A percentile compares a stretch with the other conserved stretches of the same genome.
Conservation (phyloP, 37 sponge, comb jelly and placozoan genomes). For the Lycopodina hypogea region DNA sequence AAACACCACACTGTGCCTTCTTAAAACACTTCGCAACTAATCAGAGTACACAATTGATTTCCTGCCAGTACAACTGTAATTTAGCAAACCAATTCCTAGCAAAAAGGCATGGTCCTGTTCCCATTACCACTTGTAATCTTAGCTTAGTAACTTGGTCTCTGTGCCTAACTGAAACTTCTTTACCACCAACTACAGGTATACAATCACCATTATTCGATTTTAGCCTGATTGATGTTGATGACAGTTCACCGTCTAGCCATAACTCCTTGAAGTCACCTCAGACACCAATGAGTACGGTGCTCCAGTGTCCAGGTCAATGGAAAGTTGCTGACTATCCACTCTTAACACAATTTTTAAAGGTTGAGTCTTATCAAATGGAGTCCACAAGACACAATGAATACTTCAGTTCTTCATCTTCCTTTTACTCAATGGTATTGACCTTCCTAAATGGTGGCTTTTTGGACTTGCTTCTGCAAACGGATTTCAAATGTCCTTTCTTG, state of each 20-base stretch:
- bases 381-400: no score
- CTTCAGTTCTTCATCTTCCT: no score
- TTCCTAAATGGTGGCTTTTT: neutral
- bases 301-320: slow-evolving; percentile 25
- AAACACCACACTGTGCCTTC: slow-evolving; percentile 4
- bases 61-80: slow-evolving; percentile 18
- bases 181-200: slow-evolving; percentile 12
- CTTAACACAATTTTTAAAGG: neutral
- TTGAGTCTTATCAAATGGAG: no score
- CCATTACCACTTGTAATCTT: slow-evolving; percentile 30
- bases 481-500: slow-evolving; percentile 38
- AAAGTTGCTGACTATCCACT: neutral
- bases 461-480: slow-evolving; percentile 14
- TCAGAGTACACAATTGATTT: slow-evolving; percentile 2
- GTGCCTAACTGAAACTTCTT: slow-evolving; percentile 6
- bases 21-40: neutral
- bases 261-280: slow-evolving; percentile 1
- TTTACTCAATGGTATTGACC: no score
- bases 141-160: neutral
- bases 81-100: slow-evolving; percentile 43
- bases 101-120: slow-evolving; percentile 37
- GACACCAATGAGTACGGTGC: slow-evolving; percentile 16
- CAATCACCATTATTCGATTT: slow-evolving; percentile 17
- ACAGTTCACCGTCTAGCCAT: neutral
- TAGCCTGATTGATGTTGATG: neutral